phyloP scores from a whole-genome alignment of 2,888 invertebrate species.

The Lepeophtheirus nordmannii region DNA sequence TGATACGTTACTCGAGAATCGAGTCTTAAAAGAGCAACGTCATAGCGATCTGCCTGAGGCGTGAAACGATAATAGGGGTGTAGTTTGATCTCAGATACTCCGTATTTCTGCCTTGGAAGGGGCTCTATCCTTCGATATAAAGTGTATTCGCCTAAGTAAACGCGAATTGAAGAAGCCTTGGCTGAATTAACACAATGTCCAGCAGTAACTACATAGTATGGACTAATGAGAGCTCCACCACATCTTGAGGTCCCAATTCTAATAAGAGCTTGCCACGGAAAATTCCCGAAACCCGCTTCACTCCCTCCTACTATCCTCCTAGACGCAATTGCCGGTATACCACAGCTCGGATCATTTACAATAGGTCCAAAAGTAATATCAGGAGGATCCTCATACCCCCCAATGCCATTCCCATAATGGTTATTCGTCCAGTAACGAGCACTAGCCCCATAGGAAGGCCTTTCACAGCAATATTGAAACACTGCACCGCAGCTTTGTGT shows the following conservation, averaged over 20 bases:
- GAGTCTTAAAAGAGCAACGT: conserved; percentile 67
- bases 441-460: conserved; percentile 32
- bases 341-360: conserved; percentile 67
- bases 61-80: conserved; percentile 86
- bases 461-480: conserved; percentile 70
- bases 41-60: conserved; percentile 60
- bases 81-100: conserved; percentile 44
- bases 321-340: conserved; percentile 66
- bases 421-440: conserved; percentile 1
- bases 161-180: conserved; percentile 46
- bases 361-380: conserved; percentile 50
- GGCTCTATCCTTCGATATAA: conserved; percentile 84
- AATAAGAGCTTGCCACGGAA: conserved; percentile 87
- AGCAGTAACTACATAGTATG: conserved; percentile 79
- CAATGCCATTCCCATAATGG: background rate
- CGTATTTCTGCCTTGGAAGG: conserved; percentile 75
- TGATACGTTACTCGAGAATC: conserved; percentile 60
- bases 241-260: conserved; percentile 84
- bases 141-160: conserved; percentile 79
- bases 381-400: background rate
- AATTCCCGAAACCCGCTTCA: conserved; percentile 82
- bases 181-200: conserved; percentile 59
- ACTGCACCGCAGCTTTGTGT: conserved; percentile 65
- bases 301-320: conserved; percentile 74
- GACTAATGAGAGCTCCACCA: conserved; percentile 75